Conservation (phyloP, 2,797 vertebrate species). For the Phalloptychus januarius region DNA sequence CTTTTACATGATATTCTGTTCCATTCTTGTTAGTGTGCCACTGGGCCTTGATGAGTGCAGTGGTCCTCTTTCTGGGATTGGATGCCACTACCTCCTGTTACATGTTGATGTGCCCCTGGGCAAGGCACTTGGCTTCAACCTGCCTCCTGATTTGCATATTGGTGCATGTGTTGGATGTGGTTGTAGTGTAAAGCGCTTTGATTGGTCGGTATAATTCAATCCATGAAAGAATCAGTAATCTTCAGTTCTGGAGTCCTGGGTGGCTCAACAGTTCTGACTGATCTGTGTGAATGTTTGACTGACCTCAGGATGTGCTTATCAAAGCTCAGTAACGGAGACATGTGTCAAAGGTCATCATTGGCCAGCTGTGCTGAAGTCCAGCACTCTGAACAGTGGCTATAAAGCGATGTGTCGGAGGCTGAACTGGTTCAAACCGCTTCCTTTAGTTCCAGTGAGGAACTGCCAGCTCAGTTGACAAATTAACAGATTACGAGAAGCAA, state of each 20-base stretch:
- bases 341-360: neutral
- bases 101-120: neutral
- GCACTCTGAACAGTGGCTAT: neutral
- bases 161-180: neutral
- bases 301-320: neutral
- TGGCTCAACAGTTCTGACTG: neutral
- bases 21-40: neutral
- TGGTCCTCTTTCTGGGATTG: neutral
- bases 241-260: neutral
- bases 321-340: neutral
- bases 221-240: neutral
- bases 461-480: neutral
- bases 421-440: neutral
- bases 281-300: constrained; percentile 1
- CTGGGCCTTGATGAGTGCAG: neutral
- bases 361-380: neutral
- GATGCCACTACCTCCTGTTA: neutral
- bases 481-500: constrained; percentile 1
- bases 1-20: neutral
- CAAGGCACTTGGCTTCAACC: neutral
- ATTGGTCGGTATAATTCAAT: neutral
- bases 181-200: neutral
- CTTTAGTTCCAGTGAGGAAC: neutral
- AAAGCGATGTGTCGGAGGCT: neutral
- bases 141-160: neutral